Conservation (phyloP, 2,797 vertebrate genomes). For the Taeniopygia guttata region DNA sequence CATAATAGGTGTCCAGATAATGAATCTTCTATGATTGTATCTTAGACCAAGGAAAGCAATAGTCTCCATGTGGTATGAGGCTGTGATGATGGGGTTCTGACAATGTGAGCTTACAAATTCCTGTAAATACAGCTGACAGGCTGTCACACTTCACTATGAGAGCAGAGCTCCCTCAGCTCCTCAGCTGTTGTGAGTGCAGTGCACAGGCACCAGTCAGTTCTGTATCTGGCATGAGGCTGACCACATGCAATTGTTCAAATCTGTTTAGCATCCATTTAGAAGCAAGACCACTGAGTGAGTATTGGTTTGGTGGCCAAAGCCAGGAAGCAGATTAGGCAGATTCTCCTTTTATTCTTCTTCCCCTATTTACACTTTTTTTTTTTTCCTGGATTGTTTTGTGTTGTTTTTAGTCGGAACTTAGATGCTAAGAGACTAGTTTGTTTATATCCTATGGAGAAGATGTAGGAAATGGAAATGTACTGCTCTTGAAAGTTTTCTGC, state of each 20-base stretch:
- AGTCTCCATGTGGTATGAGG: background rate
- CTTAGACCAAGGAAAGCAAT: slow-evolving; percentile 12
- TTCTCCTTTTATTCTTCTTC: background rate
- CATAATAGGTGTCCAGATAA: background rate
- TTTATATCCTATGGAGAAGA: background rate
- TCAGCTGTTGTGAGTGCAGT: background rate
- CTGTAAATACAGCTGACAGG: background rate
- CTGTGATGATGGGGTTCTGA: background rate
- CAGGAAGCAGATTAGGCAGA: background rate
- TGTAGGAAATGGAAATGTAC: background rate
- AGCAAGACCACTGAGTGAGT: background rate
- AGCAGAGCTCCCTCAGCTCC: background rate
- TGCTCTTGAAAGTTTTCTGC: background rate
- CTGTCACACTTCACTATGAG: background rate
- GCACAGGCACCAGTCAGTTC: background rate
- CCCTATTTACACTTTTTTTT: accelerated
- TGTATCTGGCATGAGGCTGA: background rate
- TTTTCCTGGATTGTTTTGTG: background rate
- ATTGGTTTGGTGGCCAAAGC: background rate
- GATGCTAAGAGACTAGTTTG: background rate
- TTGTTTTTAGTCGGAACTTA: background rate
- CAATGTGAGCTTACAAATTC: background rate
- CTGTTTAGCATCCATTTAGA: background rate
- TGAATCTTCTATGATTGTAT: background rate
- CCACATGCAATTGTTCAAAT: background rate